Evolutionary conservation across 2,888 invertebrate species (phyloP).

Genomic region (Pecten maximus): DNA sequence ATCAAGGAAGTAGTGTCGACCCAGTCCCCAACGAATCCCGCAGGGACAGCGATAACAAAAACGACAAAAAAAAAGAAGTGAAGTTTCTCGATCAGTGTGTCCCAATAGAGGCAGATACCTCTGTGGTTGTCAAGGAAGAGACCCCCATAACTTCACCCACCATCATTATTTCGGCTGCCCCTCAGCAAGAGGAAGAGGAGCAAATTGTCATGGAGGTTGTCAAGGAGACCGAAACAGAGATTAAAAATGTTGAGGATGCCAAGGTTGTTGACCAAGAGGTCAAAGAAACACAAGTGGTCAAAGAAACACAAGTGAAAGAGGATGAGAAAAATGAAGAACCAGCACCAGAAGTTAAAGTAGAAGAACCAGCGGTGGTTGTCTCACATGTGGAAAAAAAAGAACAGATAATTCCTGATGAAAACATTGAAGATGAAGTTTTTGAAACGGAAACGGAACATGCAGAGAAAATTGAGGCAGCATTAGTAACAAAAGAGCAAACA

Average conservation of each 20-base stretch:
- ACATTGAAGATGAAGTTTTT: slow-evolving; percentile 53
- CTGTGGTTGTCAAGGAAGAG: neutral
- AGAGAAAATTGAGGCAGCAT: slow-evolving; percentile 5
- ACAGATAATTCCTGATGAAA: slow-evolving; percentile 45
- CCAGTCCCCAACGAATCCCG: neutral
- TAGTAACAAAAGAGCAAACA: neutral
- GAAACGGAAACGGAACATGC: slow-evolving; percentile 33
- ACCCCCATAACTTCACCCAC: neutral
- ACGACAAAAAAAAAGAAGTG: slow-evolving; percentile 20
- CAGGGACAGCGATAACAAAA: neutral
- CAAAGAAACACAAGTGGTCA: neutral
- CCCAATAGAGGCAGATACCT: neutral
- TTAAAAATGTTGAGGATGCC: neutral
- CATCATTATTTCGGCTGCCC: slow-evolving; percentile 26
- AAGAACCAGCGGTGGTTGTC: neutral
- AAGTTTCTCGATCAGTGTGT: slow-evolving; percentile 4
- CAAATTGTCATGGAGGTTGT: slow-evolving; percentile 35
- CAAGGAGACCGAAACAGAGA: slow-evolving; percentile 43
- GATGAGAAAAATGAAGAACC: neutral
- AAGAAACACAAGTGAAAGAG: slow-evolving; percentile 1
- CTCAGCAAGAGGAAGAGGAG: slow-evolving; percentile 14
- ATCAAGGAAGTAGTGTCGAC: slow-evolving; percentile 9
- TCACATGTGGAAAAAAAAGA: neutral
- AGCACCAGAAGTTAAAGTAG: neutral
- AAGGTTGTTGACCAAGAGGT: neutral